These are phyloP conservation scores for Eupleurogrammus muticus DNA, from an alignment of 2,797 vertebrate genomes.

Conservation along the genomic window DNA sequence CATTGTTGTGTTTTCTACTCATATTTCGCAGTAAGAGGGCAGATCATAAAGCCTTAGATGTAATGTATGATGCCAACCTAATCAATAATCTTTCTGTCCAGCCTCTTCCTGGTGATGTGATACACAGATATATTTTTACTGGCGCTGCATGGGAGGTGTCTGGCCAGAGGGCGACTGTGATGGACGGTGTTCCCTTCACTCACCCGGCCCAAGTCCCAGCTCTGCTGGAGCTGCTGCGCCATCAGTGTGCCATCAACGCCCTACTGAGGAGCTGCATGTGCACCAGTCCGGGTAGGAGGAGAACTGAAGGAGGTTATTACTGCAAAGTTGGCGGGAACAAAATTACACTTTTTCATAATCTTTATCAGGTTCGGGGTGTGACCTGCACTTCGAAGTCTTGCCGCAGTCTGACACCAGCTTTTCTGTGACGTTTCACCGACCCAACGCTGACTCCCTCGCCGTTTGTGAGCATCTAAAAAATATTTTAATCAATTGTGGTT, in stretches of 20 bases:
- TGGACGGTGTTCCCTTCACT: slow-evolving; percentile 85
- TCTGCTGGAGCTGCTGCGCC: slow-evolving; percentile 85
- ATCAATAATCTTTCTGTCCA: slow-evolving; percentile 32
- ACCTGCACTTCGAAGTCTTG: slow-evolving; percentile 87
- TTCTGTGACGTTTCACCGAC: slow-evolving; percentile 85
- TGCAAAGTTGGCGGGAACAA: background rate
- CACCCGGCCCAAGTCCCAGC: slow-evolving; percentile 84
- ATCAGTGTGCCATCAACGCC: slow-evolving; percentile 84
- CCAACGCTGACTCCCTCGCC: slow-evolving; percentile 75
- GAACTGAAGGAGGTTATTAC: background rate
- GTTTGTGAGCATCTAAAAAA: slow-evolving; percentile 80
- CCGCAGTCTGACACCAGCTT: slow-evolving; percentile 83
- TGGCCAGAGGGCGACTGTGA: slow-evolving; percentile 65
- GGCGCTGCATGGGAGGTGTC: slow-evolving; percentile 61
- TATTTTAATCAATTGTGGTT: background rate
- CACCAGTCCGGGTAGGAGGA: slow-evolving; percentile 64
- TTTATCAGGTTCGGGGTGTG: slow-evolving; percentile 65
- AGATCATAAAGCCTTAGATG: background rate
- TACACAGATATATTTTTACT: slow-evolving; percentile 83
- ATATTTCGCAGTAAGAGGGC: background rate
- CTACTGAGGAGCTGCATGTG: slow-evolving; percentile 86
- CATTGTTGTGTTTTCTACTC: background rate
- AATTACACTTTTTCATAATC: too few relatives aligned
- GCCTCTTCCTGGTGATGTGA: slow-evolving; percentile 80
- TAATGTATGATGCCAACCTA: background rate